phyloP scores from a whole-genome alignment of 2,888 invertebrate species.

The Drosophila quinaria region DNA sequence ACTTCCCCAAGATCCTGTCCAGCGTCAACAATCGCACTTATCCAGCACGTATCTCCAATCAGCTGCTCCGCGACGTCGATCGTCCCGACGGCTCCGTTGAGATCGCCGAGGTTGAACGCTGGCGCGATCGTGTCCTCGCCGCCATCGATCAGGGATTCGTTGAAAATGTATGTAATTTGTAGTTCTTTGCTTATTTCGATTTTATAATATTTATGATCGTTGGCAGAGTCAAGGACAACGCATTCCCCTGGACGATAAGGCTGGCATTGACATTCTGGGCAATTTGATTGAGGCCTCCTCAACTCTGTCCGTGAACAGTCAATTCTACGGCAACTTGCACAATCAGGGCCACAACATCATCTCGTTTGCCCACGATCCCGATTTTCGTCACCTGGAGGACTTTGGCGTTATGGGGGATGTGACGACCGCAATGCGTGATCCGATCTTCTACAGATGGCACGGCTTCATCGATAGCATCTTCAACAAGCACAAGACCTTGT shows the following conservation, averaged over 20 bases:
- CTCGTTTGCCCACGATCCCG: slow-evolving; percentile 92
- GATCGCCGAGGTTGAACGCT: slow-evolving; percentile 89
- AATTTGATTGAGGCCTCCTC: slow-evolving; percentile 91
- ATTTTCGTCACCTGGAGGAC: slow-evolving; percentile 89
- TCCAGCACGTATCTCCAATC: slow-evolving; percentile 89
- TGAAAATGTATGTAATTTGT: slow-evolving; percentile 86
- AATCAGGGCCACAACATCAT: slow-evolving; percentile 93
- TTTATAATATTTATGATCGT: not conserved
- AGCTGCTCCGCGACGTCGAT: slow-evolving; percentile 88
- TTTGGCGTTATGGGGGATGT: slow-evolving; percentile 93
- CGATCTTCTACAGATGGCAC: slow-evolving; percentile 95
- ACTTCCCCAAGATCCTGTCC: slow-evolving; percentile 93
- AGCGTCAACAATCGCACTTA: slow-evolving; percentile 89
- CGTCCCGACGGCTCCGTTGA: slow-evolving; percentile 88
- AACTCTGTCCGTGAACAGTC: slow-evolving; percentile 88
- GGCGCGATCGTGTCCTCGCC: slow-evolving; percentile 91
- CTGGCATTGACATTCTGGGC: slow-evolving; percentile 92
- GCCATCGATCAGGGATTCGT: slow-evolving; percentile 91
- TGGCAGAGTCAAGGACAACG: slow-evolving; percentile 69
- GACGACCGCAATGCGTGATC: slow-evolving; percentile 94
- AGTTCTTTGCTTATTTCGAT: not conserved
- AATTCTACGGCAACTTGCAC: slow-evolving; percentile 92
- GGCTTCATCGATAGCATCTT: slow-evolving; percentile 91
- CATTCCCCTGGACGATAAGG: slow-evolving; percentile 84
- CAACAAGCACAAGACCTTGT: slow-evolving; percentile 89